Percentiles rank a stretch among this genome's conserved stretches.
These are phyloP conservation scores for Napeogenes sylphis DNA, from an alignment of 2,888 invertebrate genomes.

Conservation along the genomic window DNA sequence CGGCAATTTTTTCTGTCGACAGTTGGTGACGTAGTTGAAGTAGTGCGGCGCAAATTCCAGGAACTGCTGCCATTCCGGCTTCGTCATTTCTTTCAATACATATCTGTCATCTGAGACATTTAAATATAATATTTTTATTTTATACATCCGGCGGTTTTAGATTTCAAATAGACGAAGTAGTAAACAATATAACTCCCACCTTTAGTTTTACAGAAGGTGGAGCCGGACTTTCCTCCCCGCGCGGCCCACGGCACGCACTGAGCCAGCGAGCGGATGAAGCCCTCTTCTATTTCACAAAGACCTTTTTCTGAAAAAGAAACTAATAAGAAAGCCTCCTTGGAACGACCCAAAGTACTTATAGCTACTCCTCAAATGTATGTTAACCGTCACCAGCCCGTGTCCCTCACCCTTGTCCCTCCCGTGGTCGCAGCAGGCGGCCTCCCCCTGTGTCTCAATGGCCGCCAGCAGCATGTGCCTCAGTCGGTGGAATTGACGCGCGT, in stretches of 20 bases:
- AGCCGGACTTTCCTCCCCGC: conserved; percentile 97
- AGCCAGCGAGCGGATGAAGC: conserved; percentile 90
- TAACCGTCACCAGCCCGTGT: background rate
- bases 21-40: conserved; percentile 91
- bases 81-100: conserved; percentile 96
- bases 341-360: too few relatives aligned
- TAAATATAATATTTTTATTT: background rate
- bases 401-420: conserved; percentile 33
- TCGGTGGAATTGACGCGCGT: conserved; percentile 92
- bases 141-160: too few relatives aligned
- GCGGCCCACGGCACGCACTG: conserved; percentile 95
- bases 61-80: conserved; percentile 93
- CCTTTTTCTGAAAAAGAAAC: conserved; percentile 41
- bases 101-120: conserved; percentile 88
- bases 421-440: conserved; percentile 46
- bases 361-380: too few relatives aligned
- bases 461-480: conserved; percentile 79
- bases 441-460: conserved; percentile 36
- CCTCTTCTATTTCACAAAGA: conserved; percentile 70
- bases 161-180: too few relatives aligned
- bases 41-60: conserved; percentile 96
- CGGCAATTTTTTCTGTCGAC: conserved; percentile 84
- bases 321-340: background rate
- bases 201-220: conserved; percentile 95
- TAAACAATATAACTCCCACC: conserved; percentile 65